Base-by-base conservation (phyloP, 2,113 vertebrate genomes). In the Notothenia coriiceps region DNA sequence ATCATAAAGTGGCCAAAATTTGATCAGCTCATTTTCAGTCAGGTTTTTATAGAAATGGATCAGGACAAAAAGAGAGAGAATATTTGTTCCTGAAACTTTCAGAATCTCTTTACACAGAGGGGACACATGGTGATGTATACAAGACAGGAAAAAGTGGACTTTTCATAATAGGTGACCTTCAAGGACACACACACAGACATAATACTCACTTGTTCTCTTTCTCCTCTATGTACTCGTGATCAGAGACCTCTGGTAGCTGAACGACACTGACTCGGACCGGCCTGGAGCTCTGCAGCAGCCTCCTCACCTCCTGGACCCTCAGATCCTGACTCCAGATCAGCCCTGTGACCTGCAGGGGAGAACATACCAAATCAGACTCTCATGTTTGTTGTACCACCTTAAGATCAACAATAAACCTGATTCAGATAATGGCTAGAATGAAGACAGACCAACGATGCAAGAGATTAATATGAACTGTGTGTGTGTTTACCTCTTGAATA, bases 211-310 rank as follows among this genome's bases (percentile, higher is more conserved):
- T 95, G 93, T 98, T 99, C 86, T 99, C 98, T 83, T 99, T 99
- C 88, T 99, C 98, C 80, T 99, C 98, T 1, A 99, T 98, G 91
- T 97, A 99, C 86, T 99, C 98, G 0, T 99, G 98, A 86, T 99
- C 98, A 44, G 97, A 99, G 64, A 99, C 97, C 81, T 99, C 98
- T 0, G 98, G 98, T 70, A 97, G 95, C 84, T 99, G 98, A 17
- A 98, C 95, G 1, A 99, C 97, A 0, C 96, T 98, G 86, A 99
- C 97, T 0, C 97, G 95, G 1, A 98, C 97, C 0, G 98, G 98
- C 60, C 96, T 96, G 1, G 98, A 97, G 29, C 98, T 99, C 87
- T 99, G 98, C 14, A 99, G 96, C 20, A 99, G 96, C 12, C 97
- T 94, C n/a, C 97, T 92, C 25, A 98, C 98, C 55, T 99, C 98